Evolutionary conservation across 2,888 invertebrate genomes (phyloP), one percentile per base, ranked within the genome.

Genomic region (Drosophila limbata): DNA sequence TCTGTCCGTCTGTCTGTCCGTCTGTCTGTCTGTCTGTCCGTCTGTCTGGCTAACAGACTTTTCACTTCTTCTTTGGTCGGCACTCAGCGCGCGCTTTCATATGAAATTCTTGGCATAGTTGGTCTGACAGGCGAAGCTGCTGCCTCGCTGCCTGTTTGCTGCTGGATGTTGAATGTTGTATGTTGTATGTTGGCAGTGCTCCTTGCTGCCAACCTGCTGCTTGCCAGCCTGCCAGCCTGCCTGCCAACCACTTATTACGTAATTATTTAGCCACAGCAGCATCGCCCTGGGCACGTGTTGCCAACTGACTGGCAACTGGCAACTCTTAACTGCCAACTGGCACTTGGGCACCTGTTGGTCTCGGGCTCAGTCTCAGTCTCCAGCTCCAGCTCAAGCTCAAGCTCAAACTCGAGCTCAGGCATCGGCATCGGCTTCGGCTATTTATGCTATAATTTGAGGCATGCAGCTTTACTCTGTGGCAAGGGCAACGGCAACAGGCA

Each of bases 191-290:
- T 47, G 65, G 44, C 45, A 19, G 50, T 56, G 33, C 31, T 59
- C 64, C 57, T 62, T 62, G 63, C 39, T 62, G 62, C 61, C 59
- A 33, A 11, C 11, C 35, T 53, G 66, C 17, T 64, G 64, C 21
- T 42, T 47, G n/a, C n/a, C n/a, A n/a, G n/a, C 86, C 15, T 53
- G 63, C 28, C 55, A 47, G 42, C 4, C 71, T 50, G 60, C 60
- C 81, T 81, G 84, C 88, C 78, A 90, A 90, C 90, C 90, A 90
- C 86, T 90, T 90, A 90, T 90, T 90, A 90, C 90, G 90, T 90
- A 90, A 90, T 90, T 90, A 90, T 90, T 89, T 90, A 82, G 84
- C 86, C 82, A 84, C 77, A 82, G 71, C 77, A 79, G 78, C 81
- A 88, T 85, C 67, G 84, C 84, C 84, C 63, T 69, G 78, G 78